Conservation (phyloP, 2,888 invertebrate genomes). For the Gymnocheta viridis region DNA sequence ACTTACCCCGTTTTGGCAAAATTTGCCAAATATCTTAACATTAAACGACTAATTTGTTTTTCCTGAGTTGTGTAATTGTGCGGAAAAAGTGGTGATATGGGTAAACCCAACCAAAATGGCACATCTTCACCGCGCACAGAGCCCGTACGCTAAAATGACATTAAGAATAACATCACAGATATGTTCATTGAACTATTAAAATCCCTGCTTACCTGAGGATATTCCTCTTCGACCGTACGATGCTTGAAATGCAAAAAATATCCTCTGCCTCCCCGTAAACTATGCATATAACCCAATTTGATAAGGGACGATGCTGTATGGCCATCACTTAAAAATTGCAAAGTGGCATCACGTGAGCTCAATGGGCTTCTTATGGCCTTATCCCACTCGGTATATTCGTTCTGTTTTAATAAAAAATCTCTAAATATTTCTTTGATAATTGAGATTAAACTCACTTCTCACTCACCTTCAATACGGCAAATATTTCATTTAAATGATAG, state of each 20-base stretch:
- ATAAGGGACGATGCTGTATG: constrained; percentile 93
- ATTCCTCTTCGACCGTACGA: constrained; percentile 91
- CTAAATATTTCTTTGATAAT: background rate
- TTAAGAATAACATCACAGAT: background rate
- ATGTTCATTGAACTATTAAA: background rate
- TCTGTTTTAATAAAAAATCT: constrained; percentile 81
- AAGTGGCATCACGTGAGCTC: constrained; percentile 91
- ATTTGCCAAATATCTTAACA: constrained; percentile 93
- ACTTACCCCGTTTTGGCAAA: constrained; percentile 93
- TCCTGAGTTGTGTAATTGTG: constrained; percentile 91
- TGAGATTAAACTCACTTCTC: background rate
- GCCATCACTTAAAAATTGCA: constrained; percentile 95
- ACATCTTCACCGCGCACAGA: constrained; percentile 94
- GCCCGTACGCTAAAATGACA: constrained; percentile 86
- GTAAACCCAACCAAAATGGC: constrained; percentile 92
- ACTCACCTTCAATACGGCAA: constrained; percentile 89
- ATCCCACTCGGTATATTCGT: constrained; percentile 99
- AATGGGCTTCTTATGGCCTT: constrained; percentile 92
- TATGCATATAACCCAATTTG: constrained; percentile 90
- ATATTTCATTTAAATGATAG: constrained; percentile 97
- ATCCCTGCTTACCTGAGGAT: constrained; percentile 85
- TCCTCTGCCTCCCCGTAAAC: constrained; percentile 89
- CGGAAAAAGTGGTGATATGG: constrained; percentile 86
- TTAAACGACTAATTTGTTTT: constrained; percentile 88
- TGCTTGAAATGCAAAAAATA: constrained; percentile 95